These are phyloP conservation scores for Penaeus japonicus DNA, from an alignment of 1,140 invertebrate genomes.

Conservation along the genomic window DNA sequence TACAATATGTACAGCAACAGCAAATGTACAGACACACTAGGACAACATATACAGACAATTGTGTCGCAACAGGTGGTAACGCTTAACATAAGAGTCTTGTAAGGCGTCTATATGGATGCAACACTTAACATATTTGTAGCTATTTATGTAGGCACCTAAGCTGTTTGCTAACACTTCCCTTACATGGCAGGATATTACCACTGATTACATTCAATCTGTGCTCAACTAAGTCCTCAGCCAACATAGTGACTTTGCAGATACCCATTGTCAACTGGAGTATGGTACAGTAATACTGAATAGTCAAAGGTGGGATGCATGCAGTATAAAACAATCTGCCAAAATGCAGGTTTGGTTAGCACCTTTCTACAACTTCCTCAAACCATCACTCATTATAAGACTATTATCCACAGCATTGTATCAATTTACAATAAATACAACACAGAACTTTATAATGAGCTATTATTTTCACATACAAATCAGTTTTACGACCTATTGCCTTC, in stretches of 20 bases:
- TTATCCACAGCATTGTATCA: background rate
- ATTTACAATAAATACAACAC: no score
- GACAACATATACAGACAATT: slow-evolving; percentile 51
- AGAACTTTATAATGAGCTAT: no score
- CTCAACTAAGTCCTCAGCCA: slow-evolving; percentile 21
- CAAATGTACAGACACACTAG: slow-evolving; percentile 47
- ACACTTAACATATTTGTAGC: slow-evolving; percentile 31
- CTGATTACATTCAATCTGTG: slow-evolving; percentile 15
- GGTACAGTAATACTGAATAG: slow-evolving; percentile 51
- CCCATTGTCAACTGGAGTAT: slow-evolving; percentile 49
- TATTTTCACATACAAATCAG: no score
- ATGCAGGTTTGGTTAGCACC: slow-evolving; percentile 49
- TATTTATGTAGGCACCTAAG: slow-evolving; percentile 42
- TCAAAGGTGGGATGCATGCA: slow-evolving; percentile 53
- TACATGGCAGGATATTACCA: slow-evolving; percentile 32
- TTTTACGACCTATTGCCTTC: no score
- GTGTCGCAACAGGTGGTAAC: slow-evolving; percentile 16
- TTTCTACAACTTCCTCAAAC: slow-evolving; percentile 32
- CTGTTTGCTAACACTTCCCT: slow-evolving; percentile 20
- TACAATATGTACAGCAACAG: slow-evolving; percentile 37
- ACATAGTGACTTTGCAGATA: slow-evolving; percentile 42
- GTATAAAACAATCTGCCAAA: slow-evolving; percentile 51
- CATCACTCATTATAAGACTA: background rate
- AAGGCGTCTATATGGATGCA: slow-evolving; percentile 47
- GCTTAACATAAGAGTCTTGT: slow-evolving; percentile 29